Evolutionary conservation across 2,113 vertebrate genomes (phyloP).

Genomic region (Atherinomorus stipes): DNA sequence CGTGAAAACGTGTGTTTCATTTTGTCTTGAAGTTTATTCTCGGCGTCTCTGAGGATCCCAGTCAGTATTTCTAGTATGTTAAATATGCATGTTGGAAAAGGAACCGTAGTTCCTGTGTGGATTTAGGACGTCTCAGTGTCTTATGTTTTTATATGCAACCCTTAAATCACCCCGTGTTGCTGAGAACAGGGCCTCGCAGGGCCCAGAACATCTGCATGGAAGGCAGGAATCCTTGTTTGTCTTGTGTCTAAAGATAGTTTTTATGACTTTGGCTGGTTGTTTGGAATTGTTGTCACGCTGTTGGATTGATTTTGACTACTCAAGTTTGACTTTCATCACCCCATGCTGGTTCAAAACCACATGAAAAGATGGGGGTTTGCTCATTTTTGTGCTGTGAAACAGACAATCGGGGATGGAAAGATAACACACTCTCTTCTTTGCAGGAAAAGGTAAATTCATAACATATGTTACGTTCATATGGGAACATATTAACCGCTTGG

Average conservation of each 20-base stretch:
- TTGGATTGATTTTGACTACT: neutral
- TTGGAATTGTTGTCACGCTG: neutral
- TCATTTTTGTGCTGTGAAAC: neutral
- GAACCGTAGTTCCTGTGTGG: neutral
- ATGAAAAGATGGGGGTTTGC: neutral
- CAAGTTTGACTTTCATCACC: neutral
- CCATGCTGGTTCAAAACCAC: neutral
- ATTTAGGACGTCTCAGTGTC: neutral
- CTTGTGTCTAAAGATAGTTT: slow-evolving; percentile 6
- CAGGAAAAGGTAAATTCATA: slow-evolving; percentile 1
- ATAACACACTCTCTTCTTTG: neutral
- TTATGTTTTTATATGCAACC: neutral
- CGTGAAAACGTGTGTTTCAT: neutral
- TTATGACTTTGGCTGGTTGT: neutral
- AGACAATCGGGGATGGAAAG: neutral
- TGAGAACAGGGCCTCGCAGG: neutral
- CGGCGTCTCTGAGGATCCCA: neutral
- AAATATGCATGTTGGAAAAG: slow-evolving; percentile 6
- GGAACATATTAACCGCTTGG: neutral
- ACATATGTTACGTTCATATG: neutral
- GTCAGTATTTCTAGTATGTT: slow-evolving; percentile 2
- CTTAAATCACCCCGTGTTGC: neutral
- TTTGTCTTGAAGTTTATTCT: neutral
- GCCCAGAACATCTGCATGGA: neutral
- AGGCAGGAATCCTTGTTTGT: neutral